phyloP scores from a whole-genome alignment of 1,140 invertebrate genomes.

The Eriosoma lanigerum region DNA sequence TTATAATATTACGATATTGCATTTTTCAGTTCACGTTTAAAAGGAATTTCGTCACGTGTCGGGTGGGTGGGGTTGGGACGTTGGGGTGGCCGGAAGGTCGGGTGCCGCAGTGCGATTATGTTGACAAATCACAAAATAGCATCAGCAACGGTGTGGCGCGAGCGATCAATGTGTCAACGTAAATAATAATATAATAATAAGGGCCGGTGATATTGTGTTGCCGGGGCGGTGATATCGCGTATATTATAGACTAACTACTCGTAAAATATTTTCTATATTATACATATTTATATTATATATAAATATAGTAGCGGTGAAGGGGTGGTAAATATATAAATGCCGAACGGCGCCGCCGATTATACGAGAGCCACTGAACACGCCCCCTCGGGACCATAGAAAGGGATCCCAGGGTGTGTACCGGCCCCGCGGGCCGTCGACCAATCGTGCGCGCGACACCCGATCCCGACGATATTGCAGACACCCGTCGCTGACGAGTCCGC shows the following conservation, averaged over 20 bases:
- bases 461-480: background rate
- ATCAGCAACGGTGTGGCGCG: conserved; percentile 1
- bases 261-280: too few relatives aligned
- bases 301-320: background rate
- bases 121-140: conserved; percentile 50
- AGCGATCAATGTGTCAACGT: conserved; percentile 11
- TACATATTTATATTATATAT: too few relatives aligned
- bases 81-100: background rate
- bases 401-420: conserved; percentile 32
- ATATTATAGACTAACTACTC: too few relatives aligned
- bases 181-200: background rate
- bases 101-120: background rate
- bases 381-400: background rate
- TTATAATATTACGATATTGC: background rate
- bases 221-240: too few relatives aligned
- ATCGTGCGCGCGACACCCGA: conserved; percentile 28
- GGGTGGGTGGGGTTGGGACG: background rate
- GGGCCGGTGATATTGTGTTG: background rate
- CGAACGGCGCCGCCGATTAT: conserved; percentile 37
- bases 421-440: conserved; percentile 23
- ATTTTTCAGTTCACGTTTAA: background rate
- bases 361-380: conserved; percentile 28
- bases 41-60: background rate
- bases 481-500: background rate
- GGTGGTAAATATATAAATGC: conserved; percentile 3